Conservation (phyloP, 2,888 invertebrate genomes). For the Cephus rjabovi region DNA sequence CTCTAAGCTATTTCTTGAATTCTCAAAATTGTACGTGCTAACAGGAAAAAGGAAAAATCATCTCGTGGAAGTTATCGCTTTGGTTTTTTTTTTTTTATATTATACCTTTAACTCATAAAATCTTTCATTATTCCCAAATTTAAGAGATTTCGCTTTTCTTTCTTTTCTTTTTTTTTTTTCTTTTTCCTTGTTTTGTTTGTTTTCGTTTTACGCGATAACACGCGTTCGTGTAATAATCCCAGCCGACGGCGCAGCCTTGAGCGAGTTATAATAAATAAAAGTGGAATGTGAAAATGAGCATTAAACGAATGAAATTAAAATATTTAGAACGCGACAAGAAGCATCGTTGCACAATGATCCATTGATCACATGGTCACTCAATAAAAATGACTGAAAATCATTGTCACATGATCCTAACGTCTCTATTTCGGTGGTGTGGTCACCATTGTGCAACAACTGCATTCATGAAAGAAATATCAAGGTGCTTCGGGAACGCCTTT, state of each 20-base stretch:
- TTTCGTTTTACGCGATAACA: conserved; percentile 15
- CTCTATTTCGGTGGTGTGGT: neutral
- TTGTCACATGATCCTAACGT: neutral
- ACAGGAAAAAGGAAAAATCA: conserved; percentile 25
- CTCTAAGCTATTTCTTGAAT: conserved; percentile 22
- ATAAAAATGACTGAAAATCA: neutral
- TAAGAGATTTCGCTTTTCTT: conserved; percentile 13
- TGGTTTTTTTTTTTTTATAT: neutral
- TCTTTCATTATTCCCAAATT: neutral
- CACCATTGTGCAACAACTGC: neutral
- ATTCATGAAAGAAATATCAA: neutral
- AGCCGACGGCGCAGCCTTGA: conserved; percentile 47
- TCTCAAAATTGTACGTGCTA: conserved; percentile 37
- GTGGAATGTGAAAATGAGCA: conserved; percentile 9
- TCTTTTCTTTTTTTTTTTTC: conserved; percentile 40
- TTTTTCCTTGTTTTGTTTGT: conserved; percentile 33
- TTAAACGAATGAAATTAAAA: conserved; percentile 20
- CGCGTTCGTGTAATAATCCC: conserved; percentile 25
- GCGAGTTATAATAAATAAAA: conserved; percentile 16
- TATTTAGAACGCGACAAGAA: neutral
- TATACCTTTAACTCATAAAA: neutral
- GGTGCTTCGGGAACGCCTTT: neutral
- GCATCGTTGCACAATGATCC: neutral
- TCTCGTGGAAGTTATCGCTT: neutral
- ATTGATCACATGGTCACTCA: neutral